phyloP scores from a whole-genome alignment of 2,113 vertebrate genomes.

The Eonycteris spelaea region DNA sequence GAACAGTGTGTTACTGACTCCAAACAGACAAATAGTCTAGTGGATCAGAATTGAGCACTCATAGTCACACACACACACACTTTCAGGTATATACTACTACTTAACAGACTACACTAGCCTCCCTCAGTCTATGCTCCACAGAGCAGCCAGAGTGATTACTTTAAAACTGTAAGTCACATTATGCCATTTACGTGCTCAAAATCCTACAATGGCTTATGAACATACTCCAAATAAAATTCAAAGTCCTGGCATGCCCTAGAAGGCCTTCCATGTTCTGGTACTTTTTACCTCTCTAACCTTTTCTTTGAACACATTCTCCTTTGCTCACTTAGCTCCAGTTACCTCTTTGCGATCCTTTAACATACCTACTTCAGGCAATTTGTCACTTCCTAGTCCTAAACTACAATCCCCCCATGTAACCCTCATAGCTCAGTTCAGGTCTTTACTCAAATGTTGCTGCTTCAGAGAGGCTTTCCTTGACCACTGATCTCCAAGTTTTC shows the following conservation, averaged over 20 bases:
- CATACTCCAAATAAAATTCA: not conserved
- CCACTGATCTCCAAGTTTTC: not conserved
- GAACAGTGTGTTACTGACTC: not conserved
- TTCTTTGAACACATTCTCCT: not conserved
- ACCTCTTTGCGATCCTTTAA: not conserved
- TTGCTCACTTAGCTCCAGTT: not conserved
- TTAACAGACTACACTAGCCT: not conserved
- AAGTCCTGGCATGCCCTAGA: not conserved
- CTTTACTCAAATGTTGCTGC: not conserved
- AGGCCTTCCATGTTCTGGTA: not conserved
- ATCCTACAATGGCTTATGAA: not conserved
- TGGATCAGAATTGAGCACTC: not conserved
- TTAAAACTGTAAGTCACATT: not conserved
- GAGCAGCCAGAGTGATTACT: not conserved
- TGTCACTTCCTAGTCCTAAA: not conserved
- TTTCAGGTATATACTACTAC: not conserved
- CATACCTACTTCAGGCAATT: not conserved
- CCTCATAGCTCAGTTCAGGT: not conserved
- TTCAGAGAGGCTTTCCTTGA: not conserved
- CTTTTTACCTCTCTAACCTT: not conserved
- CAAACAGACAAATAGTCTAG: not conserved
- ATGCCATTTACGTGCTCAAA: not conserved
- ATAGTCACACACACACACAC: not conserved
- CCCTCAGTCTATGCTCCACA: not conserved
- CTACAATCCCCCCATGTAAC: not conserved